Conservation (phyloP, 2,888 invertebrate species). For the Lissonota sp. region DNA sequence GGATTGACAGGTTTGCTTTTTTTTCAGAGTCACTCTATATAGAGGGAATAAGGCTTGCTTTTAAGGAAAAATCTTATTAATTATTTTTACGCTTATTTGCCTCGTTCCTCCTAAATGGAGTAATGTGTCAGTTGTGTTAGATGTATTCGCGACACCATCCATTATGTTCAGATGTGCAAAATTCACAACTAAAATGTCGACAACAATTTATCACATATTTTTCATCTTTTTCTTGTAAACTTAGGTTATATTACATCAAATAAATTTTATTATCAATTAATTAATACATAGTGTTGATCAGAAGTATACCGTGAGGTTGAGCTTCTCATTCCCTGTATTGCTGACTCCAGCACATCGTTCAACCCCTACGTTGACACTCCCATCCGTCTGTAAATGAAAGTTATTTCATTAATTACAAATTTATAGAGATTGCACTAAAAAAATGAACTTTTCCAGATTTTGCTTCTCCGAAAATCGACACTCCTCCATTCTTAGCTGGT, state of each 20-base stretch:
- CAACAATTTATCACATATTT: slow-evolving; percentile 5
- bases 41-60: too few species aligned
- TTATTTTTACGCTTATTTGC: too few species aligned
- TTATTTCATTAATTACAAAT: neutral
- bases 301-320: slow-evolving; percentile 90
- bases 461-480: too few species aligned
- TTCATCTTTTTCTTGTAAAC: slow-evolving; percentile 41
- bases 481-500: too few species aligned
- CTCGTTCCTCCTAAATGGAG: too few species aligned
- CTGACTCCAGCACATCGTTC: slow-evolving; percentile 81
- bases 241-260: slow-evolving; percentile 15
- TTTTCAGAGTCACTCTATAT: too few species aligned
- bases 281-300: slow-evolving; percentile 75
- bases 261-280: slow-evolving; percentile 3
- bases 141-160: too few species aligned
- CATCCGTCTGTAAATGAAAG: slow-evolving; percentile 82
- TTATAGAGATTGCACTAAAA: too few species aligned
- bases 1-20: too few species aligned
- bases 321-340: slow-evolving; percentile 85
- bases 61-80: too few species aligned
- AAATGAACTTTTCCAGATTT: too few species aligned
- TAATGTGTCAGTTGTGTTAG: too few species aligned
- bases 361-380: slow-evolving; percentile 84
- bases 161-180: neutral
- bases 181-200: neutral